phyloP scores from a whole-genome alignment of 2,888 invertebrate species.

The Melieria picta region DNA sequence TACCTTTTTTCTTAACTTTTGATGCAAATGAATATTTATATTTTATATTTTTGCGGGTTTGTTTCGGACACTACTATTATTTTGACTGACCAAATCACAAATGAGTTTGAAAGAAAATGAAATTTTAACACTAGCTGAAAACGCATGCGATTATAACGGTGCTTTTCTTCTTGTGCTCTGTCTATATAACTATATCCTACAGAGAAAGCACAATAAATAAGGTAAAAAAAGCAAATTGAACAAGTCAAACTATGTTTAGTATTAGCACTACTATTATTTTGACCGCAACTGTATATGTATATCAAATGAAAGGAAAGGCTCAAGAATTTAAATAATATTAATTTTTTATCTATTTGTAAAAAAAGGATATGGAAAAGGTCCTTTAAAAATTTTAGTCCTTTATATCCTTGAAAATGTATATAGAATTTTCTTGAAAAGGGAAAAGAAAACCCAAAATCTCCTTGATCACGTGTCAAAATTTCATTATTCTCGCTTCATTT shows the following conservation, averaged over 20 bases:
- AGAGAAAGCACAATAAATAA: background rate
- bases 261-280: background rate
- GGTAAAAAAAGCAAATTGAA: background rate
- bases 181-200: background rate
- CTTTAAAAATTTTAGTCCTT: no score
- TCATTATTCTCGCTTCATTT: no score
- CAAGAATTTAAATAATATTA: no score
- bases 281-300: no score
- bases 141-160: background rate
- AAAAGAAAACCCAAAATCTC: no score
- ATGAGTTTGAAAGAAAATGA: background rate
- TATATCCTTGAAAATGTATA: no score
- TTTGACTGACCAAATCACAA: slow-evolving; percentile 6
- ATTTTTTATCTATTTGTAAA: no score
- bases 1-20: background rate
- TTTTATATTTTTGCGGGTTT: background rate
- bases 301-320: no score
- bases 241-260: background rate
- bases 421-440: no score
- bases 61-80: slow-evolving; percentile 1
- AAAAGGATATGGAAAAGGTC: no score
- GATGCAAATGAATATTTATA: background rate
- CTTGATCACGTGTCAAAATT: no score
- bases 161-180: background rate
- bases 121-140: background rate